Percentiles rank a stretch among this genome's conserved stretches.
phyloP scores from a whole-genome alignment of 2,797 vertebrate species.

The Alosa sapidissima region DNA sequence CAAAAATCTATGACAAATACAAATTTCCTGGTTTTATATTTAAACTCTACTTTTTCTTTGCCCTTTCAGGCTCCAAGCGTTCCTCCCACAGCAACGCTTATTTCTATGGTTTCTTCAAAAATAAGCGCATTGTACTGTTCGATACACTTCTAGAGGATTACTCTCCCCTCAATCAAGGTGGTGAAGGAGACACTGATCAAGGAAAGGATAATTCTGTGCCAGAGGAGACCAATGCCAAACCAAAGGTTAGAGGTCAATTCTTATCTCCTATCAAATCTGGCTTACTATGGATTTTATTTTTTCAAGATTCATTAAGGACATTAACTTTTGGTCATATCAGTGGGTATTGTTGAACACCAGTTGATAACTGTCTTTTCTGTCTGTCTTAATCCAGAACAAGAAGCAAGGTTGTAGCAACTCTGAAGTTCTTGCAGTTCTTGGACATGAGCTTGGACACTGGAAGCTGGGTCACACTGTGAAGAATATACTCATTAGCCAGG shows the following conservation, averaged over 20 bases:
- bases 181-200: constrained; percentile 74
- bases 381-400: constrained; percentile 78
- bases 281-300: neutral
- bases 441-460: constrained; percentile 98
- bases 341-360: neutral
- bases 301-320: neutral
- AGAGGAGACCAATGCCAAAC: constrained; percentile 80
- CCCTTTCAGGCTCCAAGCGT: constrained; percentile 88
- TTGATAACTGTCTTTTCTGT: neutral
- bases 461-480: constrained; percentile 97
- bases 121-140: constrained; percentile 96
- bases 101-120: constrained; percentile 99
- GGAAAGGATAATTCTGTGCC: constrained; percentile 62
- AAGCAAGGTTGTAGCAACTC: constrained; percentile 97
- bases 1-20: no score
- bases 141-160: constrained; percentile 96
- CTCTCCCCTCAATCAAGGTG: constrained; percentile 87
- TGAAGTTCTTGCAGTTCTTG: constrained; percentile 94
- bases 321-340: no score
- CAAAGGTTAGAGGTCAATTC: constrained; percentile 77
- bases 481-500: constrained; percentile 98
- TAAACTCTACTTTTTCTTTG: constrained; percentile 40
- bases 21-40: neutral
- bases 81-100: constrained; percentile 99
- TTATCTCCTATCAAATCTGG: neutral